Conservation (phyloP, 2,888 invertebrate species). For the Raillietiella orientalis region DNA sequence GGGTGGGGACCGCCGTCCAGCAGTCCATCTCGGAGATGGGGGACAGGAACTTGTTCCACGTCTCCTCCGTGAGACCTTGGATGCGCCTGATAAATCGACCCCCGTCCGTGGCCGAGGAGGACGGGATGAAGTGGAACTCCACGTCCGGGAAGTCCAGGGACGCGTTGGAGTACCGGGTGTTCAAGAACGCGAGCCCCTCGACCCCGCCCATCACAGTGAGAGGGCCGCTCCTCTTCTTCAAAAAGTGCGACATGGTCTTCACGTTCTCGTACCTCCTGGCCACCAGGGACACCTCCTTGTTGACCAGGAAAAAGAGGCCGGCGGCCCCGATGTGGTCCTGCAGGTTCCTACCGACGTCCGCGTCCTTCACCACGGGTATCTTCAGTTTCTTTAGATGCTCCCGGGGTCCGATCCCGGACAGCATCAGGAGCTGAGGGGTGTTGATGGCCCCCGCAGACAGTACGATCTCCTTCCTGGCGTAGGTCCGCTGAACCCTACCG, state of each 20-base stretch:
- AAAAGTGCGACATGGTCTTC: slow-evolving; percentile 3
- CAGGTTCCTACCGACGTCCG: slow-evolving; percentile 50
- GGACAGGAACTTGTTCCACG: neutral
- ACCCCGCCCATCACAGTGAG: slow-evolving; percentile 8
- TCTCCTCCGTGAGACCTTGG: slow-evolving; percentile 11
- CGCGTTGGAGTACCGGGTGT: slow-evolving; percentile 41
- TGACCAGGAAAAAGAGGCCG: slow-evolving; percentile 35
- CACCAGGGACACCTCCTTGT: slow-evolving; percentile 8
- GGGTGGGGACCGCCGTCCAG: slow-evolving; percentile 57
- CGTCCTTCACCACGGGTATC: slow-evolving; percentile 44
- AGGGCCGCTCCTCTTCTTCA: slow-evolving; percentile 15
- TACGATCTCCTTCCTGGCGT: slow-evolving; percentile 13
- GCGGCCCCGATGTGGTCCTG: slow-evolving; percentile 68
- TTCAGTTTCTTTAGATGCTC: slow-evolving; percentile 26
- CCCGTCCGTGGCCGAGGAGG: slow-evolving; percentile 48
- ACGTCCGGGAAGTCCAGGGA: slow-evolving; percentile 47
- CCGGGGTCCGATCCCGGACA: slow-evolving; percentile 15
- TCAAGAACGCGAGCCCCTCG: slow-evolving; percentile 17
- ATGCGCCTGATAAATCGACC: slow-evolving; percentile 6
- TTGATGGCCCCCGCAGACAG: slow-evolving; percentile 18
- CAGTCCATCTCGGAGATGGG: slow-evolving; percentile 16
- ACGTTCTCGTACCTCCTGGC: slow-evolving; percentile 7
- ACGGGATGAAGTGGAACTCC: slow-evolving; percentile 56
- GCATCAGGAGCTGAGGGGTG: slow-evolving; percentile 18
- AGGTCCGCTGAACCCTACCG: slow-evolving; percentile 20